These are phyloP conservation scores for Astropecten irregularis DNA, from an alignment of 53 echinoderm and acorn worm species.

Conservation along the genomic window DNA sequence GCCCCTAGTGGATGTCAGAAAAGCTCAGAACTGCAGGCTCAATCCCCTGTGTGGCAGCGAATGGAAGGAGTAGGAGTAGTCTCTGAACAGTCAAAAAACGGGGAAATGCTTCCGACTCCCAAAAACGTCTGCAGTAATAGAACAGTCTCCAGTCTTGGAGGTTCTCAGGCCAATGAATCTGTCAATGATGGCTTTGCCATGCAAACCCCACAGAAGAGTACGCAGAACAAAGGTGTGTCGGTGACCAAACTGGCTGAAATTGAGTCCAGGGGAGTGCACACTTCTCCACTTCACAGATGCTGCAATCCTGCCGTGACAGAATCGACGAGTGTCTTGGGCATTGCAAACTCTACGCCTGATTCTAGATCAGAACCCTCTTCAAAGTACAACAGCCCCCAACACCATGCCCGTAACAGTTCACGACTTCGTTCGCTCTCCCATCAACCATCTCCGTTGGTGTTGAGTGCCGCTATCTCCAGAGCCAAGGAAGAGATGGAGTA, in stretches of 20 bases:
- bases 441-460: constrained; percentile 69
- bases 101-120: constrained; percentile 25
- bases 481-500: constrained; percentile 74
- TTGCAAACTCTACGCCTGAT: constrained; percentile 12
- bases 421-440: constrained; percentile 65
- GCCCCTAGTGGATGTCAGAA: constrained; percentile 4
- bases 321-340: constrained; percentile 14
- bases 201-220: constrained; percentile 15
- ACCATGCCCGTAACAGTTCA: constrained; percentile 46
- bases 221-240: constrained; percentile 36
- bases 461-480: constrained; percentile 80
- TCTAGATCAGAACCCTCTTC: constrained; percentile 55
- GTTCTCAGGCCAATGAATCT: not conserved
- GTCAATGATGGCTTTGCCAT: not conserved
- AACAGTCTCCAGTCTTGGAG: constrained; percentile 51
- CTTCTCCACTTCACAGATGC: constrained; percentile 57
- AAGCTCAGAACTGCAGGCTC: constrained; percentile 35
- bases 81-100: constrained; percentile 45
- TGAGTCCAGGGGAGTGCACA: constrained; percentile 42
- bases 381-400: constrained; percentile 72
- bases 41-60: constrained; percentile 91
- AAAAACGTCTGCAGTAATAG: constrained; percentile 60
- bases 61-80: constrained; percentile 48
- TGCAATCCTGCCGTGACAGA: constrained; percentile 55
- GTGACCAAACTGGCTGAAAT: constrained; percentile 44